Evolutionary conservation across 2,797 vertebrate species (phyloP), one percentile per base, ranked within the genome.

Genomic region (Micrastur ruficollis): DNA sequence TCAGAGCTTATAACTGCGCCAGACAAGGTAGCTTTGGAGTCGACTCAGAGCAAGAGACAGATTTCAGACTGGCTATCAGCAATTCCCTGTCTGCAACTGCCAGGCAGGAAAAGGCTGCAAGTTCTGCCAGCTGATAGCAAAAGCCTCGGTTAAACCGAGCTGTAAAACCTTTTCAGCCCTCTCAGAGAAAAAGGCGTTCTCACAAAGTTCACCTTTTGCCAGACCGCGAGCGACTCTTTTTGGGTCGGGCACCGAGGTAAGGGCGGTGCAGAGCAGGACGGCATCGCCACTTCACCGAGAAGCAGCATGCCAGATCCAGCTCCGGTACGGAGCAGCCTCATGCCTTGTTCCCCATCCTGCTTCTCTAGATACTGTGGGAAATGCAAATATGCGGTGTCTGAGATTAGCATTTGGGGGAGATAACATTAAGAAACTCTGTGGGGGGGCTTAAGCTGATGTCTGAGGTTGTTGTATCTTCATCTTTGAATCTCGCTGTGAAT

Each of bases 91-190:
- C 95, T 97, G 80, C 83, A 94, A 81, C 89, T 93, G 88, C 92
- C 79, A 91, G 95, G 96, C 96, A 97, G 97, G 96, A 97, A 97
- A 97, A 96, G 95, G 70, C 95, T 96, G 89, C 67, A 68, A 89
- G 92, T 95, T 93, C 81, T 96, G 95, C 91, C 94, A 84, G 92
- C 67, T 90, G 95, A 97, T 96, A 98, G 94, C 74, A 83, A 86
- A 59, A 40, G 59, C 26, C 32, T 91, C 11, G 0, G 81, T 95
- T 95, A 95, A 95, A 85, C 49, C 8, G 17, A 94, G 72, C 6
- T 23, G 81, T 55, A 78, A 86, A 89, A 84, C 31, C 29, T 81
- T 90, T 89, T 68, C 86, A 91, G 0, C 17, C 22, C 56, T 61
- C 59, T 63, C 83, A 56, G n/a, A 86, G 53, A 59, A 95, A 95